Evolutionary conservation across 1,140 invertebrate genomes (phyloP), one percentile per base, ranked within the genome.

Genomic region (Drosophila mojavensis): DNA sequence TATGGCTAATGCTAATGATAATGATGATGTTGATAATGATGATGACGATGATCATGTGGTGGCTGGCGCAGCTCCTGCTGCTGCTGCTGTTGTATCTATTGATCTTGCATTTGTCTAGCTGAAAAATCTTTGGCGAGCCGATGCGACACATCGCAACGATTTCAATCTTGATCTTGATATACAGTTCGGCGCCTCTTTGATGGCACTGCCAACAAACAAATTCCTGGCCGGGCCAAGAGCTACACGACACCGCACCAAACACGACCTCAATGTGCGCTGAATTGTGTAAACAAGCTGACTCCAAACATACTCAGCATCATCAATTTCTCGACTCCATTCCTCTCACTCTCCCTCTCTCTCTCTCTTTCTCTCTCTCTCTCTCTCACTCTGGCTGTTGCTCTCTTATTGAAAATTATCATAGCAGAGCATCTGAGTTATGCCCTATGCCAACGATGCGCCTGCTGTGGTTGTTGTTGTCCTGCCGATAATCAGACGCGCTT

Each of bases 241-340:
- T 56, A 66, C 45, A 66, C 55, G 54, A 65, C 63, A 66, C 53
- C 63, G 26, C 65, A 53, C 33, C 47, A 36, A 47, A 54, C 62
- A 68, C 86, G 86, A 90, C 85, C 85, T 82, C 85, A 79, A 90
- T 90, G 85, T 90, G 88, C 85, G 86, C 81, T 90, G 85, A 90
- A 90, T 90, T 90, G 85, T 90, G 85, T 90, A 90, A 90, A 90
- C 85, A 90, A 90, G 85, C 85, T 90, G 85, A 90, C 85, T 90
- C 86, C 84, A 89, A 85, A 89, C 85, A 89, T 89, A 89, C 84
- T 48, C 81, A 84, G 78, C 85, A 81, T 90, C 85, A 90, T 90
- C 85, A 90, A 90, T 90, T 90, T 89, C 78, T 66, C 62, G 50
- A 60, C 70, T 68, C 55, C 61, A 67, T 45, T 24, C 43, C 17